Conservation (phyloP, 64 coral and sea anemone genomes). For the Montipora foliosa region DNA sequence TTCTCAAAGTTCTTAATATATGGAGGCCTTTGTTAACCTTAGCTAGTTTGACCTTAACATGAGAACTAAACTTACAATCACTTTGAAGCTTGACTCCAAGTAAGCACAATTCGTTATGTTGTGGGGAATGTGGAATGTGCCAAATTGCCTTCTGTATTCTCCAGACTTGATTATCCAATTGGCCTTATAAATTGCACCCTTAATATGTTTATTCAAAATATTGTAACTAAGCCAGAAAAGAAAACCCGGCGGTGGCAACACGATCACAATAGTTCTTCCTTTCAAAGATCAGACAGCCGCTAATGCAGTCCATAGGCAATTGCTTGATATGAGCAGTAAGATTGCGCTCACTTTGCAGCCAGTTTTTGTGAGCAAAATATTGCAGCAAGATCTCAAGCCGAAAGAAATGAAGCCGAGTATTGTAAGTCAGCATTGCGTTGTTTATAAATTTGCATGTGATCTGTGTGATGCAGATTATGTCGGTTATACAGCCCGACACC, state of each 20-base stretch:
- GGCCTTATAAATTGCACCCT: not conserved
- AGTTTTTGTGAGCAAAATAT: slow-evolving; percentile 30
- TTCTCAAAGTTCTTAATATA: too few relatives aligned
- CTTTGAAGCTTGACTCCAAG: too few relatives aligned
- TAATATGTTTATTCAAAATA: not conserved
- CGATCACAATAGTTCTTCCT: not conserved
- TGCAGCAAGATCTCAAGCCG: slow-evolving; percentile 48
- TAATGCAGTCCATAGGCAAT: slow-evolving; percentile 39
- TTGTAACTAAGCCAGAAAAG: too few relatives aligned
- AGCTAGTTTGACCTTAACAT: too few relatives aligned
- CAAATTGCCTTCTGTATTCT: too few relatives aligned
- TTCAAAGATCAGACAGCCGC: slow-evolving; percentile 65
- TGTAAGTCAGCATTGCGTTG: slow-evolving; percentile 60
- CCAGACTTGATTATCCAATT: not conserved
- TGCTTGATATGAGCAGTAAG: slow-evolving; percentile 54
- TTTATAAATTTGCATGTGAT: not conserved
- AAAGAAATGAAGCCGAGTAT: slow-evolving; percentile 47
- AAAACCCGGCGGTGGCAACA: not conserved
- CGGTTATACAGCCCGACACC: too few relatives aligned
- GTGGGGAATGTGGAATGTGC: too few relatives aligned
- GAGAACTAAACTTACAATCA: too few relatives aligned
- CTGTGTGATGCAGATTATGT: too few relatives aligned
- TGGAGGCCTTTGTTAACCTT: too few relatives aligned
- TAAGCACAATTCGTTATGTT: too few relatives aligned
- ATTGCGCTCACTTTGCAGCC: slow-evolving; percentile 61